Evolutionary conservation across 2,113 vertebrate genomes (phyloP), one percentile per base, ranked within the genome.

Genomic region (Hiodon tergisus): DNA sequence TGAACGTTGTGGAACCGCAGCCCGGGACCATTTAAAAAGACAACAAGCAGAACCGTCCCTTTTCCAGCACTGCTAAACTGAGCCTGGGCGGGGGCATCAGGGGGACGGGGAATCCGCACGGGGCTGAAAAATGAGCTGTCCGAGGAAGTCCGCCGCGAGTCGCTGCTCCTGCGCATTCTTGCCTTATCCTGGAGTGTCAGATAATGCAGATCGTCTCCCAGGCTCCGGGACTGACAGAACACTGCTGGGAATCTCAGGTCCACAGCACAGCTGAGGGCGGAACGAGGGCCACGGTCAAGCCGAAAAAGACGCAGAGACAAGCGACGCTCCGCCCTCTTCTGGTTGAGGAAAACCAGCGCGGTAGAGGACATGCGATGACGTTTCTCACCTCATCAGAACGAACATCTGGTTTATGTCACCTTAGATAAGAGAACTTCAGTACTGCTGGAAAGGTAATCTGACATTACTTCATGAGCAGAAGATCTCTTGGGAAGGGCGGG

Each of bases 121-220:
- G 31, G 31, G 2, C 31, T 31, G 31, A 31, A 31, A 31, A 31
- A 31, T 31, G 31, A 59, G 59, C 4, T 62, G 70, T 63, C 46
- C 58, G 52, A 71, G 75, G 75, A 72, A 78, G 74, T 67, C 75
- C 68, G 72, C 75, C 76, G 78, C 10, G 74, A 75, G 76, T 83
- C 85, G 68, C 81, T 59, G 78, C 84, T 88, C 55, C 78, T 80
- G 79, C 82, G 85, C 87, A 90, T 90, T 90, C 89, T 84, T 87
- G 60, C 63, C 80, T 89, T 89, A 90, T 91, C 90, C 85, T 77
- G 80, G 83, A 67, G 76, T 31, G 75, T 83, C 68, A 82, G 88
- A 87, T 88, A 85, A 83, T 81, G 77, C 9, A 75, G 77, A 72
- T 72, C 31, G 71, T 48, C 58, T 31, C 52, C 73, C n/a, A 57